Percentiles rank a stretch among this genome's conserved stretches.
Conservation (phyloP, 2,888 invertebrate genomes). For the Microdon myrmicae region DNA sequence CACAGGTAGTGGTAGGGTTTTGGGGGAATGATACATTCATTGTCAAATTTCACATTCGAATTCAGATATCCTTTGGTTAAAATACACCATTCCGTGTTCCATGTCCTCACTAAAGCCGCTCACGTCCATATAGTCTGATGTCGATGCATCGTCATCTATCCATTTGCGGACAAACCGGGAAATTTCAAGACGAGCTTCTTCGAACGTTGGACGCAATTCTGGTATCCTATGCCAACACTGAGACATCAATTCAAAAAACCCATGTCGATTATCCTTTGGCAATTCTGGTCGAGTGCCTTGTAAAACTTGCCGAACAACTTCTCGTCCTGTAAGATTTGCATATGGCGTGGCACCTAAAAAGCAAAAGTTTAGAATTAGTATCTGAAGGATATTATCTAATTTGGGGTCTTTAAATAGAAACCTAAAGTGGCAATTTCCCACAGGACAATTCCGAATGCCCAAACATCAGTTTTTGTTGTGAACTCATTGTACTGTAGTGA, state of each 20-base stretch:
- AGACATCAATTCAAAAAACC: conserved; percentile 74
- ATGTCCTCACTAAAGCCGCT: conserved; percentile 67
- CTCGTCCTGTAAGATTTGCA: conserved; percentile 84
- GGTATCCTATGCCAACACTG: conserved; percentile 78
- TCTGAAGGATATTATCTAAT: neutral
- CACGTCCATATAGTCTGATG: conserved; percentile 67
- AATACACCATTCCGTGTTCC: conserved; percentile 67
- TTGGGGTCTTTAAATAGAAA: neutral
- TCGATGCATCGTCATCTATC: conserved; percentile 65
- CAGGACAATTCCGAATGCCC: conserved; percentile 86
- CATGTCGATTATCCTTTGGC: conserved; percentile 81
- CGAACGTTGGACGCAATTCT: conserved; percentile 77
- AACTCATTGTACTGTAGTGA: conserved; percentile 81
- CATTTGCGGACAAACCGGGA: conserved; percentile 64
- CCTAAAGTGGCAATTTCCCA: conserved; percentile 91
- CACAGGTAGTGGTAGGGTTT: conserved; percentile 19
- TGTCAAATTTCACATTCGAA: conserved; percentile 74
- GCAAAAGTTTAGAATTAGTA: neutral
- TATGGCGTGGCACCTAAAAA: conserved; percentile 83
- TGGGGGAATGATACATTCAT: conserved; percentile 54
- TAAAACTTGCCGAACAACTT: conserved; percentile 83
- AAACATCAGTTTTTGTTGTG: conserved; percentile 84
- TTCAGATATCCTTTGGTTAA: conserved; percentile 71
- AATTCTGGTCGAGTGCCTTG: conserved; percentile 82
- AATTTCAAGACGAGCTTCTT: conserved; percentile 69